A percentile compares a stretch with the other conserved stretches of the same genome.
Evolutionary conservation across 2,113 vertebrate species (phyloP).

Genomic region (Stigmatopora argus): DNA sequence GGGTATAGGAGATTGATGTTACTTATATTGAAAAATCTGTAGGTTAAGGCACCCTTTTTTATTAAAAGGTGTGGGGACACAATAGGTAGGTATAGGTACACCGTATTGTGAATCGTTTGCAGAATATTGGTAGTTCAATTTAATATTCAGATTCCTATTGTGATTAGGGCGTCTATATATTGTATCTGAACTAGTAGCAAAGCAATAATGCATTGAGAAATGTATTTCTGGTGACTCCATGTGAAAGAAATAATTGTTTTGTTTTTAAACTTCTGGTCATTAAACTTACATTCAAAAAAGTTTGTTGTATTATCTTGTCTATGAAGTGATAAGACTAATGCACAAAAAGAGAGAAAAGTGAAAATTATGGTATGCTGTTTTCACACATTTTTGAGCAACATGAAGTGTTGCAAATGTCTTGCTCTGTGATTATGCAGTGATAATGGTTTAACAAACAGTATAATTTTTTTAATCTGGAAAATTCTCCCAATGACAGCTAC

Average conservation of each 20-base stretch:
- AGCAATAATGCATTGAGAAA: slow-evolving; percentile 37
- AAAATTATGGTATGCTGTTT: not conserved
- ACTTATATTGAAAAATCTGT: not conserved
- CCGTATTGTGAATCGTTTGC: slow-evolving; percentile 32
- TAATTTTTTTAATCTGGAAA: too few species aligned
- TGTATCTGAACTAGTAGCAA: slow-evolving; percentile 36
- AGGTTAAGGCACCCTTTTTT: slow-evolving; percentile 16
- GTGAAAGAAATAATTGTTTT: slow-evolving; percentile 46
- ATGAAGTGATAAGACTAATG: not conserved
- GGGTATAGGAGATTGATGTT: not conserved
- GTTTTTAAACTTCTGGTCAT: slow-evolving; percentile 27
- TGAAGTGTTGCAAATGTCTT: too few species aligned
- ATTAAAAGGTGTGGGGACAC: slow-evolving; percentile 20
- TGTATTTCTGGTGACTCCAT: slow-evolving; percentile 25
- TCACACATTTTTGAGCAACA: too few species aligned
- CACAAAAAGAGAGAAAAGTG: not conserved
- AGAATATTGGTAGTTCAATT: slow-evolving; percentile 32
- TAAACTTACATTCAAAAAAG: slow-evolving; percentile 47
- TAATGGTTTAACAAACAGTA: too few species aligned
- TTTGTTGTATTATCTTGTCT: slow-evolving; percentile 21
- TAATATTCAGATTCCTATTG: slow-evolving; percentile 26
- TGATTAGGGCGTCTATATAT: slow-evolving; percentile 37
- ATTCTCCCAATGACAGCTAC: too few species aligned
- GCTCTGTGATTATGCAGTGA: too few species aligned
- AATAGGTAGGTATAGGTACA: slow-evolving; percentile 5